A percentile compares a stretch with the other conserved stretches of the same genome.
Evolutionary conservation across 2,797 vertebrate species (phyloP).

Genomic region (Mionectes olivaceus): DNA sequence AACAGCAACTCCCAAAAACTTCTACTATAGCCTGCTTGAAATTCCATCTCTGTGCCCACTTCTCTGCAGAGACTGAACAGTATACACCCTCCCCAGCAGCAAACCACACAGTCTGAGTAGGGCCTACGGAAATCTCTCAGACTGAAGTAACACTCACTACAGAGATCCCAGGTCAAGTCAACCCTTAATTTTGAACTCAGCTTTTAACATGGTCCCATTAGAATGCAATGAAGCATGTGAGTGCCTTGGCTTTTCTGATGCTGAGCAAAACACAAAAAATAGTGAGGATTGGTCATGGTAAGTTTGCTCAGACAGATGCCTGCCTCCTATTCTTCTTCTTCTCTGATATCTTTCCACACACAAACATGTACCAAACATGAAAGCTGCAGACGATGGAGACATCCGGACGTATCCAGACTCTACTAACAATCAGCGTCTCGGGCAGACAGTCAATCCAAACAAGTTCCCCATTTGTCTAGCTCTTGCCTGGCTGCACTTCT

Average conservation of each 20-base stretch:
- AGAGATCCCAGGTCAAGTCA: background rate
- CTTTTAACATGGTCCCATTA: background rate
- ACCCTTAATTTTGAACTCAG: background rate
- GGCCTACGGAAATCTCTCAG: background rate
- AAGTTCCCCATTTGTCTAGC: conserved; percentile 57
- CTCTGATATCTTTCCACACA: conserved; percentile 45
- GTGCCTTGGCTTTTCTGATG: background rate
- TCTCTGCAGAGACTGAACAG: background rate
- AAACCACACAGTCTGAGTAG: background rate
- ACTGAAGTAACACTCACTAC: background rate
- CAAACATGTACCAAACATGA: conserved; percentile 65
- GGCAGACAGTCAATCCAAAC: conserved; percentile 76
- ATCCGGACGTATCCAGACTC: conserved; percentile 52
- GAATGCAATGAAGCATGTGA: background rate
- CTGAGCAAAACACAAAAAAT: background rate
- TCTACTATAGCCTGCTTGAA: background rate
- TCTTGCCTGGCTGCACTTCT: conserved; percentile 65
- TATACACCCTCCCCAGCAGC: background rate
- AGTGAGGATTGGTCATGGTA: background rate
- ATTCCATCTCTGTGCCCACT: background rate
- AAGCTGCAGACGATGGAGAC: conserved; percentile 65
- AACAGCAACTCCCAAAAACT: background rate
- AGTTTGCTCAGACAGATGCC: conserved; percentile 2
- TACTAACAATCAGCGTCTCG: conserved; percentile 60
- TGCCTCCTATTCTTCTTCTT: conserved; percentile 45